These are phyloP conservation scores for Xenopus tropicalis DNA, from an alignment of 2,113 vertebrate species.

Conservation along the genomic window UCB_Xtro_10.0 CM004445.2:4644001-4644500, in stretches of 20 bases:
- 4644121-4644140: constrained; percentile 62
- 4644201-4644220: constrained; percentile 63
- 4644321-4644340: constrained; percentile 20
- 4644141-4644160: constrained; percentile 60
- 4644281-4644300: too few relatives aligned
- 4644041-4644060: not conserved
- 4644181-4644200: constrained; percentile 56
- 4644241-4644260: constrained; percentile 64
- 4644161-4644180: constrained; percentile 50
- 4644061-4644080: constrained; percentile 50
- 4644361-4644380: too few relatives aligned
- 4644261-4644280: constrained; percentile 47
- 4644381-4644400: too few relatives aligned
- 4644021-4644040: too few relatives aligned
- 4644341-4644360: too few relatives aligned
- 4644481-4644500: constrained; percentile 66
- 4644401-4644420: not conserved
- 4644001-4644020: too few relatives aligned
- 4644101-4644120: constrained; percentile 56
- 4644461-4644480: constrained; percentile 46
- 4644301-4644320: too few relatives aligned
- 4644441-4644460: not conserved
- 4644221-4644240: constrained; percentile 52
- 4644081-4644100: constrained; percentile 52
- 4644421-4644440: not conserved